Evolutionary conservation across 2,113 vertebrate genomes (phyloP).

Genomic region (Xenopus borealis): DNA sequence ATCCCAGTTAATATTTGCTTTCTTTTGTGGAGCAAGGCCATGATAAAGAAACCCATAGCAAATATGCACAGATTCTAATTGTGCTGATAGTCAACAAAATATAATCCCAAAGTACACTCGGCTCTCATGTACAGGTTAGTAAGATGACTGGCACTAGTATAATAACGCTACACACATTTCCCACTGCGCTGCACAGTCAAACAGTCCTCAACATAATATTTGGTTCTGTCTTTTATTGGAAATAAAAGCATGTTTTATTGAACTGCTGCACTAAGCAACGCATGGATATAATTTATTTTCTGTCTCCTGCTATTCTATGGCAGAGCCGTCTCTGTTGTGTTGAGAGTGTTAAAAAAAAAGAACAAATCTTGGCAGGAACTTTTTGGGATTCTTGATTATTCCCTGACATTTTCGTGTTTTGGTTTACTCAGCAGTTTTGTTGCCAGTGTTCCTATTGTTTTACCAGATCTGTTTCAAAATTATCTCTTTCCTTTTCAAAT

Average conservation of each 20-base stretch:
- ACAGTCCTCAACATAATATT: neutral
- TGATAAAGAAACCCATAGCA: too few species aligned
- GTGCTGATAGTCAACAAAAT: too few species aligned
- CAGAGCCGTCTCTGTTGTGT: conserved; percentile 3
- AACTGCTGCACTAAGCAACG: neutral
- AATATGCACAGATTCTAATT: too few species aligned
- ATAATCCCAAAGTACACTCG: too few species aligned
- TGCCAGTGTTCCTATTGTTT: conserved; percentile 37
- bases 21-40: too few species aligned
- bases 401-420: conserved; percentile 19
- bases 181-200: neutral
- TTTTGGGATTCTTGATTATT: conserved; percentile 23
- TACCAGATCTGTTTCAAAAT: neutral
- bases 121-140: too few species aligned
- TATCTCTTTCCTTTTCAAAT: too few species aligned
- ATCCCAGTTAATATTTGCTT: too few species aligned
- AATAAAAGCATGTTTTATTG: neutral
- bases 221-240: neutral
- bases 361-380: conserved; percentile 15
- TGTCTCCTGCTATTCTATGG: conserved; percentile 6
- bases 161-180: too few species aligned
- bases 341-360: neutral
- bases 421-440: conserved; percentile 29
- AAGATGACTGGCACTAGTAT: too few species aligned
- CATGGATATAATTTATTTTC: neutral